phyloP scores from a whole-genome alignment of 2,888 invertebrate genomes.

The Nomada lathburiana region DNA sequence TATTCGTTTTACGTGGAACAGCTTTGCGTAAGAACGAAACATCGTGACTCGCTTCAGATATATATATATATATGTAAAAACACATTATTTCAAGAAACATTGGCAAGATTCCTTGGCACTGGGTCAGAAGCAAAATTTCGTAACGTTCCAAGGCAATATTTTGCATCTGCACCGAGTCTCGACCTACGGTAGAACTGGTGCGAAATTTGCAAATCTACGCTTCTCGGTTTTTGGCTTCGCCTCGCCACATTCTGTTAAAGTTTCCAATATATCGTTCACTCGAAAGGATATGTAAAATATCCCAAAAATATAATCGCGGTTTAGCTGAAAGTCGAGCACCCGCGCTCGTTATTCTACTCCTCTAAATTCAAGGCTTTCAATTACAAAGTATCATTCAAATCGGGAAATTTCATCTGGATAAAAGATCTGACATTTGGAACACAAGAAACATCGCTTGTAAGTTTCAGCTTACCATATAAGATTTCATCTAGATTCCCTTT shows the following conservation, averaged over 20 bases:
- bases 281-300: not conserved
- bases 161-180: not conserved
- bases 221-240: not conserved
- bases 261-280: not conserved
- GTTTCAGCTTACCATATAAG: not conserved
- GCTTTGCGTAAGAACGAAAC: not conserved
- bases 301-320: not conserved
- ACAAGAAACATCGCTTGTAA: not conserved
- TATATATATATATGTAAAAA: not conserved
- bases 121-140: slow-evolving; percentile 17
- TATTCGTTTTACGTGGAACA: not conserved
- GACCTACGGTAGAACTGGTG: not conserved
- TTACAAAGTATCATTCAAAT: not conserved
- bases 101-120: slow-evolving; percentile 10
- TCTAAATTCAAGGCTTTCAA: not conserved
- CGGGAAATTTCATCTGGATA: not conserved
- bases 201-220: not conserved
- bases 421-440: not conserved
- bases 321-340: too few relatives aligned
- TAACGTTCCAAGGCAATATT: not conserved
- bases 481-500: slow-evolving; percentile 5
- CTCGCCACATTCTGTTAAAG: not conserved
- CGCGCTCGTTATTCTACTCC: too few relatives aligned
- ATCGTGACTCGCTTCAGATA: not conserved
- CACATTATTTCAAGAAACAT: not conserved